Conservation (phyloP, 2,113 vertebrate species). For the Pseudorhombus dupliciocellatus region DNA sequence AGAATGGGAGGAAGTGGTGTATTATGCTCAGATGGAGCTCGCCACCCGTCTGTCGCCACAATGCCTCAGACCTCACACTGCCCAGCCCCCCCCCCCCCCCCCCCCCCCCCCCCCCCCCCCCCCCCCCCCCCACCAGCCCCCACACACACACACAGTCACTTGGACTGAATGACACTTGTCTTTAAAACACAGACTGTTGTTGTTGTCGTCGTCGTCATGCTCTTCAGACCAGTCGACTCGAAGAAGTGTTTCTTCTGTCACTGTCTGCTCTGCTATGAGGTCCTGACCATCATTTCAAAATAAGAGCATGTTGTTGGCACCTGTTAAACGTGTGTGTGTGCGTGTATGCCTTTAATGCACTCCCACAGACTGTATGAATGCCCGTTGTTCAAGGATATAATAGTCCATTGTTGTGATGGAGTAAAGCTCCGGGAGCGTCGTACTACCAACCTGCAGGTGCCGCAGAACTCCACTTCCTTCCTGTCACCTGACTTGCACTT, state of each 20-base stretch:
- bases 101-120: slow-evolving; percentile 24
- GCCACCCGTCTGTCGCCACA: slow-evolving; percentile 42
- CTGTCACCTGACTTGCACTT: slow-evolving; percentile 33
- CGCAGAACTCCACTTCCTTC: slow-evolving; percentile 60
- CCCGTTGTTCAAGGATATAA: slow-evolving; percentile 46
- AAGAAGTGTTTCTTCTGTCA: no score
- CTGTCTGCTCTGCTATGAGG: no score
- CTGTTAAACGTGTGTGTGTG: background rate
- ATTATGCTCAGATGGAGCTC: slow-evolving; percentile 61
- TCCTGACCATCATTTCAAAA: no score
- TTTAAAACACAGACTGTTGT: no score
- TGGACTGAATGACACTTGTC: no score
- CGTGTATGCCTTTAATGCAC: slow-evolving; percentile 46
- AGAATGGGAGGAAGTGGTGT: slow-evolving; percentile 67
- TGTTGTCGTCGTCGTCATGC: no score
- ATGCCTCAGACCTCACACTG: slow-evolving; percentile 56
- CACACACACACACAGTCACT: background rate
- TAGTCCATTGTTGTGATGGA: slow-evolving; percentile 59
- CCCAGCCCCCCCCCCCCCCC: slow-evolving; percentile 17
- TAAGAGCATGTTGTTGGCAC: no score
- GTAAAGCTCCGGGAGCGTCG: slow-evolving; percentile 24
- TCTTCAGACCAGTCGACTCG: no score
- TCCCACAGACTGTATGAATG: slow-evolving; percentile 58
- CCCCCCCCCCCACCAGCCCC: slow-evolving; percentile 27
- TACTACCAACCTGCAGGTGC: slow-evolving; percentile 54